These are phyloP conservation scores for Adoxophyes honmai DNA, from an alignment of 1,140 invertebrate genomes.

Conservation along the genomic window DNA sequence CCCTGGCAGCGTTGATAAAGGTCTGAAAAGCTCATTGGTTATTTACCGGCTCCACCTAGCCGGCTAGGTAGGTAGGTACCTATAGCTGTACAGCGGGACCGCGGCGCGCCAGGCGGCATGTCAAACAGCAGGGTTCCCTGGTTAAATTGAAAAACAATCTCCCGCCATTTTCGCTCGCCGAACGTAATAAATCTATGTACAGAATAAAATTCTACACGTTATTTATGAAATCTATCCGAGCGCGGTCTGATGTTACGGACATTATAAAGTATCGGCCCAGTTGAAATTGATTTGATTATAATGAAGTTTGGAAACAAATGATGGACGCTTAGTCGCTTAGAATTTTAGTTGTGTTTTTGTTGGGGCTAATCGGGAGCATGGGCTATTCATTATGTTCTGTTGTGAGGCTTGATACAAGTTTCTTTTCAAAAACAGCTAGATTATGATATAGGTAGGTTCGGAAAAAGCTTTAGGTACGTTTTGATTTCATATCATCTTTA, in stretches of 20 bases:
- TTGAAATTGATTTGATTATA: conserved; percentile 17
- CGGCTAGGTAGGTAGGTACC: background rate
- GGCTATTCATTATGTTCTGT: background rate
- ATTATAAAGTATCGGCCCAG: conserved; percentile 23
- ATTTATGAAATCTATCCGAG: conserved; percentile 75
- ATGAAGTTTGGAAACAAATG: conserved; percentile 15
- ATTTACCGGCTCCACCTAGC: background rate
- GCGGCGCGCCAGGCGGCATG: conserved; percentile 56
- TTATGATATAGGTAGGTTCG: too few species aligned
- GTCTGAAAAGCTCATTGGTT: conserved; percentile 10
- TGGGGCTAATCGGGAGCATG: background rate
- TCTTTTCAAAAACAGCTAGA: too few species aligned
- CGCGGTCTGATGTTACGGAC: conserved; percentile 39
- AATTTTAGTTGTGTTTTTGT: conserved; percentile 10
- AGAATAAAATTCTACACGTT: conserved; percentile 71
- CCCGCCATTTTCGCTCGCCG: conserved; percentile 75
- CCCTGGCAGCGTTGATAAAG: conserved; percentile 2
- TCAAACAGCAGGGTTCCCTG: conserved; percentile 65
- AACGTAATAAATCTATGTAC: conserved; percentile 77
- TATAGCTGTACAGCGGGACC: background rate
- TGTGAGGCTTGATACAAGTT: too few species aligned
- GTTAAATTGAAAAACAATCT: conserved; percentile 77
- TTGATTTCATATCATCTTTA: too few species aligned
- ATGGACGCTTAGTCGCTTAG: background rate
- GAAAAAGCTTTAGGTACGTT: too few species aligned